These are phyloP conservation scores for Aratinga solstitialis DNA, from an alignment of 2,797 vertebrate genomes.

Conservation along the genomic window DNA sequence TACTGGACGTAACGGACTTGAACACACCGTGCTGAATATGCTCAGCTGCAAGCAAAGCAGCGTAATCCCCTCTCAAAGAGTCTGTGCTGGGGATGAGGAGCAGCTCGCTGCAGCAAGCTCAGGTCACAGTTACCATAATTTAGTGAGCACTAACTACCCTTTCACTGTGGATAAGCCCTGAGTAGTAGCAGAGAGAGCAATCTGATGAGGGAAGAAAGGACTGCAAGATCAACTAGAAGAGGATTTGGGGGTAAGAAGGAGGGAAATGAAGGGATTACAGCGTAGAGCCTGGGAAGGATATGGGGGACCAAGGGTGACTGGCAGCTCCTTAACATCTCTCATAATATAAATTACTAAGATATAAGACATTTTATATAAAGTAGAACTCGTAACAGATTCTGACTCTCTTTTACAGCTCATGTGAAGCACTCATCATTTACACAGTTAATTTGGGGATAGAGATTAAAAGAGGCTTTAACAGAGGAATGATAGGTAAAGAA, in stretches of 20 bases:
- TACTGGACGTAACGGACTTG: background rate
- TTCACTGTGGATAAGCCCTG: background rate
- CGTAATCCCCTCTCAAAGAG: background rate
- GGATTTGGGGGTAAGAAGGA: background rate
- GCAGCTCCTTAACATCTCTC: background rate
- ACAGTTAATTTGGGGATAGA: background rate
- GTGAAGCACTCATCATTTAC: background rate
- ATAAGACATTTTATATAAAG: background rate
- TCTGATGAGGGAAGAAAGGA: conserved; percentile 1
- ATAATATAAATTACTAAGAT: background rate
- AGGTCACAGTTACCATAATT: background rate
- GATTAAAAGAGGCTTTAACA: conserved; percentile 38
- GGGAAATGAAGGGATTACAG: background rate
- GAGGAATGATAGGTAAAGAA: conserved; percentile 12
- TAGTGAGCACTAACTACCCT: background rate
- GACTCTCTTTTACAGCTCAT: background rate
- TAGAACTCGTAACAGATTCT: background rate
- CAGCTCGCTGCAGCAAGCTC: background rate
- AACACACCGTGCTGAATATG: background rate
- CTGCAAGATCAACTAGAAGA: conserved; percentile 22
- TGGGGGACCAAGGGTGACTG: rapidly evolving
- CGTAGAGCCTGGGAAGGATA: background rate
- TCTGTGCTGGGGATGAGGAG: background rate
- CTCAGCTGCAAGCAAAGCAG: background rate
- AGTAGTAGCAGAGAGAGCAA: conserved; percentile 38